phyloP scores from a whole-genome alignment of 2,888 invertebrate genomes.

The Pherbina coryleti region DNA sequence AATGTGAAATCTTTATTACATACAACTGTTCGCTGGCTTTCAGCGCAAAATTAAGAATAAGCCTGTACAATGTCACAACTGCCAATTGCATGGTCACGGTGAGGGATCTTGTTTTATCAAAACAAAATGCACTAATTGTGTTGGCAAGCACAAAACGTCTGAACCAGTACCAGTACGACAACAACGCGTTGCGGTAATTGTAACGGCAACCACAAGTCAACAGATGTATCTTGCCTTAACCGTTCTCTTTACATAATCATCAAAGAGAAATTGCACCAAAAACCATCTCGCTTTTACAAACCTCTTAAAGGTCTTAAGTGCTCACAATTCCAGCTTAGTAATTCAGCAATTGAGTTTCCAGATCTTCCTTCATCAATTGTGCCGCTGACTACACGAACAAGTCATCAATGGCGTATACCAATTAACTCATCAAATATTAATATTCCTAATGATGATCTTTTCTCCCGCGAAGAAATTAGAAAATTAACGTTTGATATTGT shows the following conservation, averaged over 20 bases:
- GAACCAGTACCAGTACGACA: neutral
- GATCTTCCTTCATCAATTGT: neutral
- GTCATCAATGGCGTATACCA: neutral
- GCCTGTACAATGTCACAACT: conserved; percentile 26
- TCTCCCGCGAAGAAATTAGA: neutral
- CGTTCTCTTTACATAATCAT: neutral
- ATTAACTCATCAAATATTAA: neutral
- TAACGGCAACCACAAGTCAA: neutral
- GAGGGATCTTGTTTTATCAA: conserved; percentile 1
- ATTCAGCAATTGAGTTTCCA: neutral
- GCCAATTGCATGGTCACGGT: conserved; percentile 31
- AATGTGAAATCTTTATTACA: neutral
- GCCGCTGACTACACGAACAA: neutral
- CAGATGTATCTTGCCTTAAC: neutral
- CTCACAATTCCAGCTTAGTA: neutral
- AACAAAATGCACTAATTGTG: conserved; percentile 22
- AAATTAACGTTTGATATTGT: neutral
- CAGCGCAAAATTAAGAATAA: neutral
- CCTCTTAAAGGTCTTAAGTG: neutral
- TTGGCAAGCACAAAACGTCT: conserved; percentile 15
- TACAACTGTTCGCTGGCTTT: neutral
- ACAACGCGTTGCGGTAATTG: neutral
- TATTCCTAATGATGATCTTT: neutral
- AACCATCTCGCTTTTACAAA: neutral
- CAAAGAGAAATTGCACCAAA: neutral